Evolutionary conservation across 1,140 invertebrate species (phyloP).

Genomic region (Drosophila tropicalis): DNA sequence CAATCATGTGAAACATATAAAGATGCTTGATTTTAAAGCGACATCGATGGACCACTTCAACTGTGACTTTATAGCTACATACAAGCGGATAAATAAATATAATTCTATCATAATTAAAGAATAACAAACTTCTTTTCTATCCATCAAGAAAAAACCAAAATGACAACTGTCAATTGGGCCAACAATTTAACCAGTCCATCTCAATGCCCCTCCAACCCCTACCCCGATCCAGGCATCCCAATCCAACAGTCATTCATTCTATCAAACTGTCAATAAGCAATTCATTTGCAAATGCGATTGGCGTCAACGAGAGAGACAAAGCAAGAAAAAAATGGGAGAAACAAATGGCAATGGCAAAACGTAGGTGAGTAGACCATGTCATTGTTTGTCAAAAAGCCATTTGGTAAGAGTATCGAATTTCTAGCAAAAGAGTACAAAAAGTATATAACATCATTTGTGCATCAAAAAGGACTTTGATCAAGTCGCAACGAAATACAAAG

Average conservation of each 20-base stretch:
- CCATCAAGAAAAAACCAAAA: background rate
- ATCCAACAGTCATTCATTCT: constrained; percentile 59
- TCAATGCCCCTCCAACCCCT: constrained; percentile 31
- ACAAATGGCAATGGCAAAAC: constrained; percentile 15
- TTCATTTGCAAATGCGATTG: constrained; percentile 77
- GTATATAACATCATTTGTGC: background rate
- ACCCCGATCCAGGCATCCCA: background rate
- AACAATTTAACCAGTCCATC: background rate
- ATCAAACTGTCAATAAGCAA: constrained; percentile 82
- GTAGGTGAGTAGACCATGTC: constrained; percentile 72
- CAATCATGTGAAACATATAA: constrained; percentile 25
- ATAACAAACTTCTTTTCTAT: constrained; percentile 61
- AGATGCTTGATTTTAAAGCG: background rate
- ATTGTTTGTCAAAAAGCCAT: constrained; percentile 81
- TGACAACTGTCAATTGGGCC: constrained; percentile 47
- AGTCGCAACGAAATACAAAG: constrained; percentile 4
- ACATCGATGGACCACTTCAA: background rate
- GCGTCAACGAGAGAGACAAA: constrained; percentile 26
- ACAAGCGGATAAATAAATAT: background rate
- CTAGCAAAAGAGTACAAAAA: constrained; percentile 35
- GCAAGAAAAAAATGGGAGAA: constrained; percentile 33
- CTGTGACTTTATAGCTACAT: background rate
- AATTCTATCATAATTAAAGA: constrained; percentile 65
- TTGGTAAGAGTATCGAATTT: constrained; percentile 71
- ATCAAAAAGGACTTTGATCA: background rate